Base-by-base conservation (phyloP, 2,888 invertebrate genomes). In the Caenorhabditis sp. region DNA sequence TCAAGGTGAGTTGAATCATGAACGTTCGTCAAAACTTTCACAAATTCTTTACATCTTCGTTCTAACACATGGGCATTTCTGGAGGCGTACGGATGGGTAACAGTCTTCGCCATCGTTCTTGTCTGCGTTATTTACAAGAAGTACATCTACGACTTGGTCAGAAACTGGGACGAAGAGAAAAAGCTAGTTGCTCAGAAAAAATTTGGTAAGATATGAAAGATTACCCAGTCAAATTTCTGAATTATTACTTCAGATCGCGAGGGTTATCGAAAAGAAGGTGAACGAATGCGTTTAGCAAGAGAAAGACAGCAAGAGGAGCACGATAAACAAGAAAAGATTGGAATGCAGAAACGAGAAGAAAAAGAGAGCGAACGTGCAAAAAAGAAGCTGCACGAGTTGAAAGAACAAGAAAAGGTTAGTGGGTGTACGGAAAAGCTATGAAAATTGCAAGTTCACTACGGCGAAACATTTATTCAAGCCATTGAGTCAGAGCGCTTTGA, bases 211-310 rank as follows among this genome's bases (percentile, higher is more conserved):
- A 16, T 38, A 22, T 49, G 8, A 22, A 2, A 12, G 5, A 38
- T 38, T 38, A 38, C 2, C 12, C 38, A 2, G 12, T 12, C 84
- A 86, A 92, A 92, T 8, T 19, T n/a, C 10, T n/a, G 19, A 47
- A 47, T 47, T 7, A 5, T 4, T 26, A 16, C 26, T 77, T 56
- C 47, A 79, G 80, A 80, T 31, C 8, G 31, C 0, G 63, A 74
- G 35, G 44, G 49, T 22, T 31, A 49, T 12, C 54, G 49, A 2
- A 74, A 56, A 56, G 68, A 74, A 3, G 24, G 7, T 10, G 69
- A 80, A 16, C 41, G 51, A 19, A 63, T 80, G n/a, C 49, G 56
- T 44, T 26, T 44, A 1, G 74, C 74, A 24, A 66, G 80, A 28
- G 16, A 69, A 28, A 59, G 68, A n/a, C 80, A 80, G 51, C 80